Conservation (phyloP, 2,888 invertebrate species). For the Hirtodrosophila duncani region DNA sequence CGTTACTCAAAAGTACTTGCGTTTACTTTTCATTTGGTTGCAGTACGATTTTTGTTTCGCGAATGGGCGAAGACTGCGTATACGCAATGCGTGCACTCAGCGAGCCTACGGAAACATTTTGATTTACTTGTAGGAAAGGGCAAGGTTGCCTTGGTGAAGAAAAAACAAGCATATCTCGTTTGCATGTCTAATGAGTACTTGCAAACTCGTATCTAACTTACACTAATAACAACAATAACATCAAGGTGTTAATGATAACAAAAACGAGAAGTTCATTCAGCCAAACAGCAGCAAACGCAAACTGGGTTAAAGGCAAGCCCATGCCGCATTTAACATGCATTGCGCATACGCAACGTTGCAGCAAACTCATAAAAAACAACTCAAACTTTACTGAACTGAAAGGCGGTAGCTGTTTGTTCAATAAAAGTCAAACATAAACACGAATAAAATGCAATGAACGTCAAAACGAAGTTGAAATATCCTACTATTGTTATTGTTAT, state of each 20-base stretch:
- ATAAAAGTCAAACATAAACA: conserved; percentile 41
- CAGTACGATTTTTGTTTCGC: conserved; percentile 28
- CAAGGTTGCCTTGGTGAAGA: not conserved
- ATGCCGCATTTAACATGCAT: conserved; percentile 16
- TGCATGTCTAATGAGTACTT: conserved; percentile 34
- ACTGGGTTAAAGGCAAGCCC: conserved; percentile 51
- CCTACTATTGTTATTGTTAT: too few species aligned
- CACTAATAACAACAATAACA: not conserved
- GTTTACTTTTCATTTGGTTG: conserved; percentile 9
- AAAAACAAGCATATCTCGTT: conserved; percentile 15
- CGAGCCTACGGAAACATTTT: conserved; percentile 12
- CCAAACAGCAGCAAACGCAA: conserved; percentile 13
- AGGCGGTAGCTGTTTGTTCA: conserved; percentile 59
- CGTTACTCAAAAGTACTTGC: conserved; percentile 33
- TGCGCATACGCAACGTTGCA: conserved; percentile 68
- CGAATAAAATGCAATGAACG: not conserved
- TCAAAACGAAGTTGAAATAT: conserved; percentile 23
- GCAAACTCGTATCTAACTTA: not conserved
- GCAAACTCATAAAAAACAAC: conserved; percentile 32
- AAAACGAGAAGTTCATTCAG: conserved; percentile 7
- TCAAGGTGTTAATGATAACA: conserved; percentile 47
- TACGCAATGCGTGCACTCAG: conserved; percentile 43
- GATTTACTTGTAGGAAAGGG: conserved; percentile 26
- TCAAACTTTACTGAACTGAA: conserved; percentile 9
- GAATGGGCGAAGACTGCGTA: conserved; percentile 36